Evolutionary conservation across 2,113 vertebrate genomes (phyloP), one percentile per base, ranked within the genome.

Genomic region (Sula dactylatra): DNA sequence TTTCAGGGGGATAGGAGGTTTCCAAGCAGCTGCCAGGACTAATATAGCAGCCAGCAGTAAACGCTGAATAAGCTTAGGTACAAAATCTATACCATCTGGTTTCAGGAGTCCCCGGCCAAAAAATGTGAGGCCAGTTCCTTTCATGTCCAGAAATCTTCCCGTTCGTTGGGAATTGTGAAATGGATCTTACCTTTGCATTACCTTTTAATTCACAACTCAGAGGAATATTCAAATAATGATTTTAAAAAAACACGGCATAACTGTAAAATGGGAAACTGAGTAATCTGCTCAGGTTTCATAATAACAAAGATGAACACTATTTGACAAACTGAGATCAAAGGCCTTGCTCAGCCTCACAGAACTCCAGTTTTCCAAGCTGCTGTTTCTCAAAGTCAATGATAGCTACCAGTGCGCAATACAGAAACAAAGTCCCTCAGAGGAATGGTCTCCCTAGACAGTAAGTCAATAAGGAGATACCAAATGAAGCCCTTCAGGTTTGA

Each of bases 11-110:
- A 96, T 87, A 96, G 91, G 89, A 96, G 97, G 94, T 97, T 97
- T 97, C 89, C 90, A 96, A 55, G 44, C 88, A 95, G 94, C 93
- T 96, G 95, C 97, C 96, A 97, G 96, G 59, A 89, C 86, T 96
- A 97, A 97, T 96, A 94, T 86, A 96, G 90, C 95, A 96, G 91
- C 92, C 95, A 95, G 93, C 83, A 97, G 70, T 97, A 97, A 97
- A 96, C 50, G 90, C 95, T 94, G 96, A 98, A 97, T 97, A 97
- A 97, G 96, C 97, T 97, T 96, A 95, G 87, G 87, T 94, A 93
- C 70, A 91, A 97, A 97, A 98, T 98, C 70, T 64, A 89, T 95
- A 97, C 94, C 97, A 97, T 96, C 96, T 97, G 97, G 79, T 86
- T 97, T 86, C 72, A 86, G 83, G 52, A 83, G 61, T 88, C 88